Base-by-base conservation (phyloP, 2,113 vertebrate species). In the Quiscalus mexicanus region DNA sequence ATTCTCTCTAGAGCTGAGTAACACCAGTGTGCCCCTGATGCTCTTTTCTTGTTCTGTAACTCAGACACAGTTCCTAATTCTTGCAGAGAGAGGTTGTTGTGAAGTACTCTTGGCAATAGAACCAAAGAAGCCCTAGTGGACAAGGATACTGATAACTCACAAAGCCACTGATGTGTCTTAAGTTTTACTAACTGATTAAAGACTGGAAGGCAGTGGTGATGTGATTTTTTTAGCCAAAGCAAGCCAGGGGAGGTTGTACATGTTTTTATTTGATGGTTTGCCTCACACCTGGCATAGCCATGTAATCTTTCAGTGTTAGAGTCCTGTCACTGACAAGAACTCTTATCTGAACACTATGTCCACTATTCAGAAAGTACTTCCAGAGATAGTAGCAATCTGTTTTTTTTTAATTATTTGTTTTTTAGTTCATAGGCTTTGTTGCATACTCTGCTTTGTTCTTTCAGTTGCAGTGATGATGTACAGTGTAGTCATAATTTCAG, bases 71-170 rank as follows among this genome's bases (percentile, higher is more conserved):
- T 50, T 87, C 71, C 87, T 62, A 85, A 18, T 73, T 91, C 55
- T 86, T 93, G 62, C 75, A 64, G 5, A 92, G 87, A 96, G 88
- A 83, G 75, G 39, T 92, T 65, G 63, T 87, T 90, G 74, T 89
- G 87, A 94, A 95, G 81, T 94, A 12, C 31, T 79, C 17, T 41
- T 96, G 63, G 24, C 68, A 73, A 1, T 19, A 58, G 24, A 87
- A 60, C 74, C 64, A 56, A 69, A 53, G 60, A 65, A 85, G 45
- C 35, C 76, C 25, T 79, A 70, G 50, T 78, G 74, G 69, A 55
- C 45, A 63, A 50, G 64, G 78, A 42, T 70, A 52, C 44, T 47
- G 56, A 79, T 59, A 62, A 21, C 69, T 37, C 65, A 78, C 82
- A 50, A 78, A 85, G 35, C 77, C 74, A 87, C 62, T 78, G 82